Conservation (phyloP, 2,888 invertebrate species). For the Ornithoptera priamus region DNA sequence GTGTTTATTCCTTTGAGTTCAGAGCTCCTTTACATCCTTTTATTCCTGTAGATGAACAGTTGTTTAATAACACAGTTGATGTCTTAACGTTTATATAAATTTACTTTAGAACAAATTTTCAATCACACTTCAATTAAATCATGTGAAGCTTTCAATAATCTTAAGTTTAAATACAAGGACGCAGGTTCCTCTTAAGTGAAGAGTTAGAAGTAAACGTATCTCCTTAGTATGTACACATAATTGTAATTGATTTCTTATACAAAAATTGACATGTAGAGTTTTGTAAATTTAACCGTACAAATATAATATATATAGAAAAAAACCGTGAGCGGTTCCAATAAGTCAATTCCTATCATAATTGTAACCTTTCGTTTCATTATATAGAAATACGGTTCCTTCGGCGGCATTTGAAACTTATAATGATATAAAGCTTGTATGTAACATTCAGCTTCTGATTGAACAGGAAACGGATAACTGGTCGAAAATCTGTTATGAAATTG, state of each 20-base stretch:
- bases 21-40: no score
- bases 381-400: not conserved
- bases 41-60: no score
- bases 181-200: constrained; percentile 7
- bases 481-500: not conserved
- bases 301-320: not conserved
- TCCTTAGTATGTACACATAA: not conserved
- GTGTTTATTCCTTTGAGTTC: no score
- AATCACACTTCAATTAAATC: not conserved
- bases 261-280: no score
- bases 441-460: not conserved
- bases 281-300: no score
- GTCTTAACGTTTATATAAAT: not conserved
- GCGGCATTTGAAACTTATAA: not conserved
- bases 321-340: not conserved
- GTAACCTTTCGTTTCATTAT: not conserved
- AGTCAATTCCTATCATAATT: not conserved
- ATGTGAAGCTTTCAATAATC: constrained; percentile 11
- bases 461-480: not conserved
- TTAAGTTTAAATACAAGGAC: constrained; percentile 7
- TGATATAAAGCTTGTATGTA: not conserved
- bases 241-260: not conserved
- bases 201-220: constrained; percentile 8
- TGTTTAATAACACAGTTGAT: no score
- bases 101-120: not conserved